These are phyloP conservation scores for Hozukius guyotensis DNA, from an alignment of 2,797 vertebrate species.

Conservation along the genomic window DNA sequence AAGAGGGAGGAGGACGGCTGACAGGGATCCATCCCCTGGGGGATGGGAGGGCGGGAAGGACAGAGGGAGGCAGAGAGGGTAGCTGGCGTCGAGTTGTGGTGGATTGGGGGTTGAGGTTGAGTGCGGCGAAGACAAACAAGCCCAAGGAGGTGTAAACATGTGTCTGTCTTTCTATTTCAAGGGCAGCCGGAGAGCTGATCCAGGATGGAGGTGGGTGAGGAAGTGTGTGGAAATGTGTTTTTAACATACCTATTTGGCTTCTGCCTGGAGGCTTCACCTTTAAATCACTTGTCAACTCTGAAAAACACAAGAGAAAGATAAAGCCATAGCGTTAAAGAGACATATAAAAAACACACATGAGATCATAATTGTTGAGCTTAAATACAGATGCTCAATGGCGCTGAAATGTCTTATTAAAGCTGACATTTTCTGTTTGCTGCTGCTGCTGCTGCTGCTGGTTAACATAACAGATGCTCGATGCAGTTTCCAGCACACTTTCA, in stretches of 20 bases:
- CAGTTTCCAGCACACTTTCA: constrained; percentile 46
- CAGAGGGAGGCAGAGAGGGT: neutral
- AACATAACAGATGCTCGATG: constrained; percentile 40
- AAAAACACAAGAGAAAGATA: constrained; percentile 36
- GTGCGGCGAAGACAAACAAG: constrained; percentile 5
- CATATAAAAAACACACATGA: neutral
- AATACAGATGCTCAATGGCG: neutral
- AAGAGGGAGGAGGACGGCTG: constrained; percentile 16
- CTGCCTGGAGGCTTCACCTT: constrained; percentile 86
- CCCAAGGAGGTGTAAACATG: constrained; percentile 5
- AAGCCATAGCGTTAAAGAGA: neutral
- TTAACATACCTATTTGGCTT: constrained; percentile 85
- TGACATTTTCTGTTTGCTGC: constrained; percentile 24
- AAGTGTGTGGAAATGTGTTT: neutral
- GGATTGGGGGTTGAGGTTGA: constrained; percentile 19
- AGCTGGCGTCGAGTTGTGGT: neutral
- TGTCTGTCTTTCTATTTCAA: neutral
- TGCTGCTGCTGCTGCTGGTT: constrained; percentile 21
- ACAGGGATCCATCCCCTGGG: constrained; percentile 38
- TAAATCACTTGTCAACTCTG: constrained; percentile 90
- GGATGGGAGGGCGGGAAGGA: constrained; percentile 22
- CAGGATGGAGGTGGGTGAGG: neutral
- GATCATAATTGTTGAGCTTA: neutral
- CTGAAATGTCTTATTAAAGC: constrained; percentile 16
- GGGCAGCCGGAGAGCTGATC: neutral